Conservation (phyloP, 2,888 invertebrate species). For the Eupithecia insigniata region DNA sequence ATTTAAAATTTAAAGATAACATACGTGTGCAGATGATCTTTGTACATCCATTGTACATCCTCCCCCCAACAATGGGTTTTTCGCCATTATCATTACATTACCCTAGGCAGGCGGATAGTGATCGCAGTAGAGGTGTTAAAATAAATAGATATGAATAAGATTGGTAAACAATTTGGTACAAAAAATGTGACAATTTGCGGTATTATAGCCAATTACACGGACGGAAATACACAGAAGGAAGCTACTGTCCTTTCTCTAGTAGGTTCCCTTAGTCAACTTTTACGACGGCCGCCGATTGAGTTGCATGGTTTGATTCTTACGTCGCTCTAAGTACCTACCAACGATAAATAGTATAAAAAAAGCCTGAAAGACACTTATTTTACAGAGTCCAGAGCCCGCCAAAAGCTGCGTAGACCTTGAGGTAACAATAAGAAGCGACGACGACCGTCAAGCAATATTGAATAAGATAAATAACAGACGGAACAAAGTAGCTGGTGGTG, state of each 20-base stretch:
- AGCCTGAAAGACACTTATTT: neutral
- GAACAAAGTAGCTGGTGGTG: slow-evolving; percentile 73
- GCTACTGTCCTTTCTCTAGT: no score
- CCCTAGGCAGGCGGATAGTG: neutral
- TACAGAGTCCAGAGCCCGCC: slow-evolving; percentile 58
- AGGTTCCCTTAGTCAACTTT: neutral
- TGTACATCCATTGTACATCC: no score
- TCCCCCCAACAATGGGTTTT: no score
- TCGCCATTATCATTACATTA: no score
- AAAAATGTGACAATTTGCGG: no score
- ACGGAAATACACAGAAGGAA: neutral
- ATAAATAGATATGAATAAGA: no score
- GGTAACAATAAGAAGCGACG: slow-evolving; percentile 56
- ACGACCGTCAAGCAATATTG: slow-evolving; percentile 63
- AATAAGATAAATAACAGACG: slow-evolving; percentile 73
- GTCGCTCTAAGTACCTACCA: neutral
- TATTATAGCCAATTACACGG: no score
- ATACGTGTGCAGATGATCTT: no score
- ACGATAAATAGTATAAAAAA: neutral
- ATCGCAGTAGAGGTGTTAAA: neutral
- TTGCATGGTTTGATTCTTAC: neutral
- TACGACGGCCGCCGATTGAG: neutral
- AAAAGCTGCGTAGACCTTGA: slow-evolving; percentile 63
- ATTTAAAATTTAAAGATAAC: no score
- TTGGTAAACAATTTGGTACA: no score